phyloP scores from a whole-genome alignment of 2,888 invertebrate species.

The Helleia helle region DNA sequence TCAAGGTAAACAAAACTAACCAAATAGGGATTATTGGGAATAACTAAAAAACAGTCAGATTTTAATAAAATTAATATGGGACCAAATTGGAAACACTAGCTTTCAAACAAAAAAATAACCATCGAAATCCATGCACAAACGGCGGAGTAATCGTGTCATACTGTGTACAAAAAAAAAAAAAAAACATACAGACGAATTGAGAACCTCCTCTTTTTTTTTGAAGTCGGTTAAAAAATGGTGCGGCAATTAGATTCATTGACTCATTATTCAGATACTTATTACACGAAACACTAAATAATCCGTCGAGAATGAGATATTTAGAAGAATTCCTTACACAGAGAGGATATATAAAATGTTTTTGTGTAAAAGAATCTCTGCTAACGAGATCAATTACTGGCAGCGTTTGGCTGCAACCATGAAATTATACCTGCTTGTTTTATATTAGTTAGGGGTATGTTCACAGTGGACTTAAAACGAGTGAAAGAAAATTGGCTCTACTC shows the following conservation, averaged over 20 bases:
- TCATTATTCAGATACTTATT: not conserved
- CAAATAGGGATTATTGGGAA: no score
- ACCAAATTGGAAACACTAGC: no score
- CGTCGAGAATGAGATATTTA: constrained; percentile 13
- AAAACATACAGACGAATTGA: no score
- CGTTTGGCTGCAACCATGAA: constrained; percentile 23
- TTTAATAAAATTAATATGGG: no score
- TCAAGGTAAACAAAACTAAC: no score
- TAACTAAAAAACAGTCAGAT: no score
- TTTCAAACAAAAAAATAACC: no score
- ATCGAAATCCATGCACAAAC: no score
- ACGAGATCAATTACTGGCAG: constrained; percentile 25
- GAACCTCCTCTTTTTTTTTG: no score
- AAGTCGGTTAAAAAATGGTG: not conserved
- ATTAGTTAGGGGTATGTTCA: constrained; percentile 14
- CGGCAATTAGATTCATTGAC: constrained; percentile 1
- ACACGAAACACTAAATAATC: not conserved
- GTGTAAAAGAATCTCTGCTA: constrained; percentile 20
- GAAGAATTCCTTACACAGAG: constrained; percentile 13
- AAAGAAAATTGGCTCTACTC: not conserved
- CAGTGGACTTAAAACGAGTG: not conserved
- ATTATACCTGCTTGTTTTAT: constrained; percentile 23
- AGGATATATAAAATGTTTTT: constrained; percentile 7
- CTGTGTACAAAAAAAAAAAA: no score
- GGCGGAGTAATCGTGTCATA: no score